Conservation (phyloP, 2,888 invertebrate species). For the Cosmorhoe ocellata region DNA sequence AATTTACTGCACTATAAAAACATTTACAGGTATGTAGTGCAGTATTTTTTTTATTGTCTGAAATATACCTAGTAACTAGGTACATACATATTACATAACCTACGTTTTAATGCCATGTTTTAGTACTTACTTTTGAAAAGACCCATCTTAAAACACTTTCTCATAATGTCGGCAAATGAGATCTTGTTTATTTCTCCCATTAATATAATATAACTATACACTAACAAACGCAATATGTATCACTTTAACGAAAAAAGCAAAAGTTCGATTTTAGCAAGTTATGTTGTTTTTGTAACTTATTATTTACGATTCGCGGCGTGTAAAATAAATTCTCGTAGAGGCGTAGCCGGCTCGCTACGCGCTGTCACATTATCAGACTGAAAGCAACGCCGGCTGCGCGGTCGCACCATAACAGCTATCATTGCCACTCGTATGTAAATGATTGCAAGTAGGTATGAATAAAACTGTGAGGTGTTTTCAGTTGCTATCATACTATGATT, state of each 20-base stretch:
- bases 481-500: neutral
- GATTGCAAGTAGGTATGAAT: conserved; percentile 38
- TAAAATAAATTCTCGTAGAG: conserved; percentile 38
- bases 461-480: conserved; percentile 21
- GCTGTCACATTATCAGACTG: conserved; percentile 63
- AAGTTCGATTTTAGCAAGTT: neutral
- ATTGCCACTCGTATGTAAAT: conserved; percentile 64
- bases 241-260: too few species aligned
- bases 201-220: conserved; percentile 36
- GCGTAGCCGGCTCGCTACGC: conserved; percentile 61
- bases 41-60: too few species aligned
- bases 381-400: conserved; percentile 42
- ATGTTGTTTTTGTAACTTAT: conserved; percentile 12
- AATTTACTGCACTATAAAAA: too few species aligned
- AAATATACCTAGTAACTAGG: too few species aligned
- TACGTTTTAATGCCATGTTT: too few species aligned
- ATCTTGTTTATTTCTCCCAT: conserved; percentile 64
- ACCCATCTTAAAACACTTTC: conserved; percentile 79
- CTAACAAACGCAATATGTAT: neutral
- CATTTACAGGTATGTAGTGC: too few species aligned
- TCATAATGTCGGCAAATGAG: conserved; percentile 65
- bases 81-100: too few species aligned
- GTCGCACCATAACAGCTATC: conserved; percentile 50
- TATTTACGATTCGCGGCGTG: conserved; percentile 40
- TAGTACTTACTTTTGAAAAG: conserved; percentile 73